A percentile compares a stretch with the other conserved stretches of the same genome.
phyloP scores from a whole-genome alignment of 2,113 vertebrate genomes.

The Apaloderma vittatum region DNA sequence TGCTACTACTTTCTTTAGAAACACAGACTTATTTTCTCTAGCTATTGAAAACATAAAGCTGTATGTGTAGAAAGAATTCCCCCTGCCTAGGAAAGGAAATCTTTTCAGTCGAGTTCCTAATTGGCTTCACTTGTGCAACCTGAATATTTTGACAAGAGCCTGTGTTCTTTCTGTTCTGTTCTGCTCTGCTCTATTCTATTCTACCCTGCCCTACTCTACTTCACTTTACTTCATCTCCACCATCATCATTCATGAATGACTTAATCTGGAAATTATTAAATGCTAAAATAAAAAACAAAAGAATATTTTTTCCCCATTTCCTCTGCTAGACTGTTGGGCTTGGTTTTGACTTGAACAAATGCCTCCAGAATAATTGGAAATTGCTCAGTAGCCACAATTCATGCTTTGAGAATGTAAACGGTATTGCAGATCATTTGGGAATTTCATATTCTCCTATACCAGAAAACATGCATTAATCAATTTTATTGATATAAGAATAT shows the following conservation, averaged over 20 bases:
- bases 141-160: slow-evolving; percentile 40
- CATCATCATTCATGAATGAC: neutral
- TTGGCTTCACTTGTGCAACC: slow-evolving; percentile 1
- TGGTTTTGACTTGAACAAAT: neutral
- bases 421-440: neutral
- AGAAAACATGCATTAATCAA: neutral
- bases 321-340: neutral
- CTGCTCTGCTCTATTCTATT: neutral
- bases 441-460: neutral
- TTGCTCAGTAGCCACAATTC: neutral
- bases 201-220: neutral
- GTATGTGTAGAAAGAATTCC: neutral
- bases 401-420: neutral
- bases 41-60: neutral
- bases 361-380: neutral
- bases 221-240: neutral
- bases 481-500: neutral
- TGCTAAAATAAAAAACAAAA: neutral
- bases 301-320: neutral
- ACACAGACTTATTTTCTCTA: neutral
- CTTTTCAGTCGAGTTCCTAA: neutral
- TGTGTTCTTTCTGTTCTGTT: neutral
- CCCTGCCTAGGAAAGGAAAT: neutral
- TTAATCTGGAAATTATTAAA: neutral
- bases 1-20: neutral